phyloP scores from a whole-genome alignment of 1,140 invertebrate species.

The Plutomurus gul region DNA sequence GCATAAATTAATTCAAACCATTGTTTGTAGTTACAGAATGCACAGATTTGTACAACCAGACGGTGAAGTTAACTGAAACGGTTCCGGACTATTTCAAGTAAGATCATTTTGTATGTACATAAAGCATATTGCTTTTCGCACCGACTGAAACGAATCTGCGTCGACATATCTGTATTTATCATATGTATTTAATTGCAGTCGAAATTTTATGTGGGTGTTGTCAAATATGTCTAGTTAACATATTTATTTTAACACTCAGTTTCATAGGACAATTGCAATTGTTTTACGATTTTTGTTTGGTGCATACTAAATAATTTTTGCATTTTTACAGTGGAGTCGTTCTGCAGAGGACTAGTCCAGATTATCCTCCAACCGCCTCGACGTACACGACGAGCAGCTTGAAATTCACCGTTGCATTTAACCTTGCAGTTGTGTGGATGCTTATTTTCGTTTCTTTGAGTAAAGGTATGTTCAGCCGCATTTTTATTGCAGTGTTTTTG shows the following conservation, averaged over 20 bases:
- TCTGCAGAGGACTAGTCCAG: constrained; percentile 69
- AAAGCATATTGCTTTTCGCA: background rate
- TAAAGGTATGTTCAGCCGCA: constrained; percentile 65
- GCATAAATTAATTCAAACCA: background rate
- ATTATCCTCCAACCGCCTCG: constrained; percentile 54
- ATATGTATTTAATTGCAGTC: too few relatives aligned
- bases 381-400: constrained; percentile 60
- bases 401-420: constrained; percentile 86
- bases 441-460: constrained; percentile 85
- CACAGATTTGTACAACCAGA: constrained; percentile 33
- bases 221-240: too few relatives aligned
- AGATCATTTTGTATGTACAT: background rate
- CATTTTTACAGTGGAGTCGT: constrained; percentile 69
- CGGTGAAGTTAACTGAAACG: constrained; percentile 62
- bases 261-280: too few relatives aligned
- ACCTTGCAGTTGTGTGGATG: constrained; percentile 87
- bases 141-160: background rate
- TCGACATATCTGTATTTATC: too few relatives aligned
- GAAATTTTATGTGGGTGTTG: too few relatives aligned
- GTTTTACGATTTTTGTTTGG: too few relatives aligned
- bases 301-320: background rate
- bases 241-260: too few relatives aligned
- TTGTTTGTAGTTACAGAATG: constrained; percentile 40
- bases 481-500: background rate
- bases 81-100: constrained; percentile 71